A percentile compares a stretch with the other conserved stretches of the same genome.
Evolutionary conservation across 2,797 vertebrate genomes (phyloP).

Genomic region (Psittacula derbiana): DNA sequence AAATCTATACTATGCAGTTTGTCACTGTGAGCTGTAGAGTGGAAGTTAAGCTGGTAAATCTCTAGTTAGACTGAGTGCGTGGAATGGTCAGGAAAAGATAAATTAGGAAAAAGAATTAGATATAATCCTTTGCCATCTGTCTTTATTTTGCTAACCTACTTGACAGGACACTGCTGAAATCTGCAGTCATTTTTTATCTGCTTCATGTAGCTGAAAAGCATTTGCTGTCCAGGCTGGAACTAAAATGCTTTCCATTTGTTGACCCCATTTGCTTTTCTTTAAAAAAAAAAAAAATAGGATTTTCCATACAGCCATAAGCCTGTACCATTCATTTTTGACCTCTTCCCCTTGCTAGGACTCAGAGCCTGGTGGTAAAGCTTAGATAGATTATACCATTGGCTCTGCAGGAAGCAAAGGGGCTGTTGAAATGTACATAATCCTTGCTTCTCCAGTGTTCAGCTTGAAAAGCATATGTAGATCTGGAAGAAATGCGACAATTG

Average conservation of each 20-base stretch:
- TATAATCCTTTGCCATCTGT: constrained; percentile 49
- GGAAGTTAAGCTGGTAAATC: background rate
- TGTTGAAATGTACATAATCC: background rate
- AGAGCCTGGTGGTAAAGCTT: background rate
- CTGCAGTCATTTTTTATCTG: constrained; percentile 6
- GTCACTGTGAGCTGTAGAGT: background rate
- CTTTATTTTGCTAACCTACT: constrained; percentile 47
- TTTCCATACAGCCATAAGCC: background rate
- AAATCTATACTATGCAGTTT: background rate
- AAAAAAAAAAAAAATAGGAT: background rate
- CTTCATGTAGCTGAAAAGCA: background rate
- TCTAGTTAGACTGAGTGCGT: background rate
- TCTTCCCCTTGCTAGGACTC: background rate
- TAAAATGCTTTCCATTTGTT: background rate
- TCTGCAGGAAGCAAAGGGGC: background rate
- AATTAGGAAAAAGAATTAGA: constrained; percentile 21
- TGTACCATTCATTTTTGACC: background rate
- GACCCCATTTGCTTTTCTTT: background rate
- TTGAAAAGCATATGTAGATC: background rate
- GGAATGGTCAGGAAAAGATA: constrained; percentile 3
- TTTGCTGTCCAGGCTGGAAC: background rate
- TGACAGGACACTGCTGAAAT: background rate
- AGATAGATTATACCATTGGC: background rate
- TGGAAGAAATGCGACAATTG: background rate
- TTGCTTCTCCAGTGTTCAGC: background rate